Conservation (phyloP, 2,888 invertebrate genomes). For the Hyppa rectilinea region DNA sequence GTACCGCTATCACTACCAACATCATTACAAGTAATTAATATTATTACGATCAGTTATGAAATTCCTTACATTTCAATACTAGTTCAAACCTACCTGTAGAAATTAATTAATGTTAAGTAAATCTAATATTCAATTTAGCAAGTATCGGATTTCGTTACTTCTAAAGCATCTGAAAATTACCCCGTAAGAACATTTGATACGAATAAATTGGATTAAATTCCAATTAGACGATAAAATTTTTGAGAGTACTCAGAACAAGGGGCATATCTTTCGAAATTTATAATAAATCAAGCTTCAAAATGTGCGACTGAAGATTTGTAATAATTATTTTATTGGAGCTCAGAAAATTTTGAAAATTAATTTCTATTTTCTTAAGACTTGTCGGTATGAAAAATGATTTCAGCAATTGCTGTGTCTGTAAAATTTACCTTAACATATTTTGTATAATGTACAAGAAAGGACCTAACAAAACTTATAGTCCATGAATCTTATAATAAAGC, state of each 20-base stretch:
- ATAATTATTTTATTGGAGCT: conserved; percentile 6
- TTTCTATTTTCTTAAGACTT: conserved; percentile 10
- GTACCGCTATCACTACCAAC: neutral
- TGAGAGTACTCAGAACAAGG: conserved; percentile 45
- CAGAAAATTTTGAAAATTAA: conserved; percentile 15
- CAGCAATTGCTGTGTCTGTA: neutral
- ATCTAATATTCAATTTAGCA: conserved; percentile 27
- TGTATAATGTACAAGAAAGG: neutral
- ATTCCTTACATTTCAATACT: conserved; percentile 12
- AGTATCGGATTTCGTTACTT: conserved; percentile 43
- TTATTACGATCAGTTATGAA: conserved; percentile 1
- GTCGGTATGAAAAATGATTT: neutral
- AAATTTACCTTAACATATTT: neutral
- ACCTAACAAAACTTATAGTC: conserved; percentile 9
- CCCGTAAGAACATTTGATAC: conserved; percentile 21
- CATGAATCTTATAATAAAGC: conserved; percentile 44
- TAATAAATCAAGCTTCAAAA: conserved; percentile 31
- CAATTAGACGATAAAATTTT: conserved; percentile 54
- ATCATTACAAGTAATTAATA: conserved; percentile 9
- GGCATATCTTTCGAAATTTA: conserved; percentile 30
- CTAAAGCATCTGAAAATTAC: conserved; percentile 53
- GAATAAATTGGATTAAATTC: conserved; percentile 52
- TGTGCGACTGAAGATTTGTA: conserved; percentile 15
- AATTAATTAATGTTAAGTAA: conserved; percentile 40
- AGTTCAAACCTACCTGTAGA: conserved; percentile 15